These are phyloP conservation scores for Neoitamus cyanurus DNA, from an alignment of 2,888 invertebrate species.

Conservation along the genomic window DNA sequence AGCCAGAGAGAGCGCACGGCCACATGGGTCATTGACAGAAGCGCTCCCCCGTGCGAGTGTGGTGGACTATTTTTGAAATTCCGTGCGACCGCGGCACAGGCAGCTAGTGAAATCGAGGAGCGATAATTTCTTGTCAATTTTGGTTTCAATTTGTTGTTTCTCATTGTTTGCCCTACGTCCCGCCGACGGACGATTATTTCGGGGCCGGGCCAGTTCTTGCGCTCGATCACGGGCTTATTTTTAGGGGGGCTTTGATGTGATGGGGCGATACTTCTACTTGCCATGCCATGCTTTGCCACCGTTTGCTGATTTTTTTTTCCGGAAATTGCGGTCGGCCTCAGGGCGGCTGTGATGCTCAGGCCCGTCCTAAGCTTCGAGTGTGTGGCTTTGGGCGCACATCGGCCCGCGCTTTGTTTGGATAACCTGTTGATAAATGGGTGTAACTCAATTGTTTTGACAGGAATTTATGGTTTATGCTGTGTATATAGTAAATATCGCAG, in stretches of 20 bases:
- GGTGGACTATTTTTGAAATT: constrained; percentile 40
- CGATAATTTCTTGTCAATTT: constrained; percentile 45
- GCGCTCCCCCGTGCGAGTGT: neutral
- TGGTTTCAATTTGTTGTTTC: constrained; percentile 19
- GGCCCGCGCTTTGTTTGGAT: neutral
- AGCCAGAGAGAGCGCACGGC: neutral
- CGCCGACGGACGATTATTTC: neutral
- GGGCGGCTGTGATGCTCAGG: neutral
- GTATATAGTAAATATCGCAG: neutral
- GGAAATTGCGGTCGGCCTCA: constrained; percentile 12
- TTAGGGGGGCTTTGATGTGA: neutral
- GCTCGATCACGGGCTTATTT: neutral
- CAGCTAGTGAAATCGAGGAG: constrained; percentile 20
- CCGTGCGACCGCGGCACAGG: constrained; percentile 16
- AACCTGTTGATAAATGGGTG: constrained; percentile 8
- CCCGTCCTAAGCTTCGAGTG: neutral
- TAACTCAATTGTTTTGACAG: constrained; percentile 17
- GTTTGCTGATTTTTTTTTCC: neutral
- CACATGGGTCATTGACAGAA: constrained; percentile 38
- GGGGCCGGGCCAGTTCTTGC: neutral
- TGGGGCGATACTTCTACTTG: neutral
- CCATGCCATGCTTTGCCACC: neutral
- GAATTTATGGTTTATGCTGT: constrained; percentile 1
- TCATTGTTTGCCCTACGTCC: neutral
- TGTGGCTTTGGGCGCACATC: neutral